Evolutionary conservation across 2,888 invertebrate genomes (phyloP), one percentile per base, ranked within the genome.

Genomic region (Mythimna albipuncta): DNA sequence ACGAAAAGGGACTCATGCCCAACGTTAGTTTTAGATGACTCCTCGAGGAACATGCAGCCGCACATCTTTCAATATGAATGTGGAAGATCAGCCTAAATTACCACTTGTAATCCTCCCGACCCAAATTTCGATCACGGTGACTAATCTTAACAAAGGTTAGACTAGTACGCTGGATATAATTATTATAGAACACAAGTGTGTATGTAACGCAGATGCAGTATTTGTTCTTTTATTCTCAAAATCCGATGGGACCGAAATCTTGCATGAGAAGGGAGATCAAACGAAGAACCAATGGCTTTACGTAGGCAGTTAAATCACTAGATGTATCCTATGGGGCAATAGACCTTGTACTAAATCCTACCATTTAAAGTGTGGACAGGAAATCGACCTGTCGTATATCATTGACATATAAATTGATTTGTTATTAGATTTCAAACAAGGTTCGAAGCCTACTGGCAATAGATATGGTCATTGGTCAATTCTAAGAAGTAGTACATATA

Each of bases 391-490:
- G n/a, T 59, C 26, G 63, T 70, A 68, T 65, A 68, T 59, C 64
- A 68, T 73, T 79, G 83, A 64, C 64, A 73, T 64, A 80, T 41
- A 78, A 62, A 72, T 67, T 62, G 58, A 83, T 63, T 69, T 66
- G 65, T 78, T 62, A 38, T n/a, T 44, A 62, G 26, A 54, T 64
- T 69, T 68, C 58, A 55, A 57, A 62, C 41, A 55, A 65, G 67
- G 67, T 44, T 47, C 26, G 21, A 58, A 41, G 52, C 32, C 38
- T 58, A 59, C 26, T 19, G 19, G 57, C 3, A 52, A 50, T 67
- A 58, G 68, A 76, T 68, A 65, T 68, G 16, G 71, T 72, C 55
- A 64, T 10, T 26, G 16, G 19, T 35, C 4, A n/a, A 21, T 69
- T 57, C 65, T 16, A 35, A 66, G 72, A 63, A 69, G 32, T 32